A percentile compares a stretch with the other conserved stretches of the same genome.
Evolutionary conservation across 2,888 invertebrate species (phyloP).

Genomic region (Spilarctia lutea): DNA sequence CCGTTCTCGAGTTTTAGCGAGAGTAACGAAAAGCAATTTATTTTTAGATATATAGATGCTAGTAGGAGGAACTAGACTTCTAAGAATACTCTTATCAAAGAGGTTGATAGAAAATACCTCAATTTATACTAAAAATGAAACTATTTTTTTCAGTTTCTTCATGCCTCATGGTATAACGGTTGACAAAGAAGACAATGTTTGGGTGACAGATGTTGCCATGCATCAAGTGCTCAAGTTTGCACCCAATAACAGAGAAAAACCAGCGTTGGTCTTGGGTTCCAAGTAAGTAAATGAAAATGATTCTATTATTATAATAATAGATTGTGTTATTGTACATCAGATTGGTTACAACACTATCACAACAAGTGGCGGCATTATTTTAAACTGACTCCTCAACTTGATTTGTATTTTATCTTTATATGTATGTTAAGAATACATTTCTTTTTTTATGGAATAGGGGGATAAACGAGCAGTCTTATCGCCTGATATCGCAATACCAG

Average conservation of each 20-base stretch:
- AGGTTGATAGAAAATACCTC: not conserved
- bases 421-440: no score
- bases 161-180: slow-evolving; percentile 95
- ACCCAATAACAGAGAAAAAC: slow-evolving; percentile 71
- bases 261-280: slow-evolving; percentile 75
- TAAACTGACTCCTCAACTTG: no score
- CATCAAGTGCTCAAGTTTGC: slow-evolving; percentile 94
- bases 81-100: not conserved
- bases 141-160: slow-evolving; percentile 87
- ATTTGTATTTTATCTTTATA: no score
- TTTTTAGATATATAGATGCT: no score
- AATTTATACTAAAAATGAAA: not conserved
- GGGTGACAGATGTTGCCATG: slow-evolving; percentile 95
- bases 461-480: no score
- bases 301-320: not conserved
- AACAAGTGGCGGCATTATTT: no score
- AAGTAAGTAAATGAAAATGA: slow-evolving; percentile 65
- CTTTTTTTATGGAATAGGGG: no score
- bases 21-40: no score
- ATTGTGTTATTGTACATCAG: no score
- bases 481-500: no score
- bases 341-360: no score
- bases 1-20: no score
- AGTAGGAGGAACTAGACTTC: not conserved
- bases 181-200: slow-evolving; percentile 91